A percentile compares a stretch with the other conserved stretches of the same genome.
phyloP scores from a whole-genome alignment of 1,140 invertebrate genomes.

The Centruroides sculpturatus region DNA sequence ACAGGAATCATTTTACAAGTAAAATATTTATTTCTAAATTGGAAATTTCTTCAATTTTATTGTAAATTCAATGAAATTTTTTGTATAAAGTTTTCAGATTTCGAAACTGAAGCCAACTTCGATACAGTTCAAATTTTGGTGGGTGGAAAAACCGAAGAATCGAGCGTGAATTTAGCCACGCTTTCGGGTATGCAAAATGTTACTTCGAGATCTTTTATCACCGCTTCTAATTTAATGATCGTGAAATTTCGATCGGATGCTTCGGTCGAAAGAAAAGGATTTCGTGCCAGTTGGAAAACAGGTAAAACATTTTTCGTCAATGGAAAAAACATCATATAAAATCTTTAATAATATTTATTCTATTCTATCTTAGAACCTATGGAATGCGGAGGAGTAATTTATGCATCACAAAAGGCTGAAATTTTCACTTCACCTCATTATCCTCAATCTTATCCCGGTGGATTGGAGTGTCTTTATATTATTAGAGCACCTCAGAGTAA shows the following conservation, averaged over 20 bases:
- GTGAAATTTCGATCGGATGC: conserved; percentile 90
- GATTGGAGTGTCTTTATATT: conserved; percentile 86
- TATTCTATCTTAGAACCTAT: conserved; percentile 11
- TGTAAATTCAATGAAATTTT: background rate
- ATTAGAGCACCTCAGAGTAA: conserved; percentile 73
- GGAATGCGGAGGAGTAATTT: conserved; percentile 13
- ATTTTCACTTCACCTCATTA: conserved; percentile 70
- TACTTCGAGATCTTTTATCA: conserved; percentile 68
- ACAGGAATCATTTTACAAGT: conserved; percentile 65
- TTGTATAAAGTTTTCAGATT: conserved; percentile 77
- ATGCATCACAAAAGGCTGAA: conserved; percentile 17
- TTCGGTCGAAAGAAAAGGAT: conserved; percentile 84
- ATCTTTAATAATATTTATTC: too few species aligned
- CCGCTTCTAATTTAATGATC: conserved; percentile 97
- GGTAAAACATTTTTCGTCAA: conserved; percentile 24
- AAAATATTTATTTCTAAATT: background rate
- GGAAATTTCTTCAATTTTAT: too few species aligned
- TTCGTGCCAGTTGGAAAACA: conserved; percentile 39
- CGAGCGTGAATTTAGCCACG: conserved; percentile 75
- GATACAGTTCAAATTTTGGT: conserved; percentile 91
- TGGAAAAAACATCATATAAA: too few species aligned
- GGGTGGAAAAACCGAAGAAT: conserved; percentile 86
- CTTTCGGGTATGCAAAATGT: conserved; percentile 64
- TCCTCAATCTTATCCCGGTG: conserved; percentile 81
- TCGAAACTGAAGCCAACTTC: conserved; percentile 90